Conservation (phyloP, 2,888 invertebrate species). For the Hartigia nigra region DNA sequence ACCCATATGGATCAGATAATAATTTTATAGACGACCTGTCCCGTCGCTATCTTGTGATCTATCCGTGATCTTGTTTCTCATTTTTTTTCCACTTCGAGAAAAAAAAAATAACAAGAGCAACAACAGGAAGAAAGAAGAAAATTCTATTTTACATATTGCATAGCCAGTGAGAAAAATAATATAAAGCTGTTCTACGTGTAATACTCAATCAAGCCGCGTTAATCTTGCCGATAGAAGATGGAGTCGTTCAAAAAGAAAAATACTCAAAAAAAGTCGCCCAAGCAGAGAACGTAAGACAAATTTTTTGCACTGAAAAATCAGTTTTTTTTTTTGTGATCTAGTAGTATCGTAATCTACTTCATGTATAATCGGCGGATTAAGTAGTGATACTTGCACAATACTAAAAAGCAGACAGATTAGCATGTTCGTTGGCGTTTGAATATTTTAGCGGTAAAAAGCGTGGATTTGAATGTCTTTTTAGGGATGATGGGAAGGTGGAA, state of each 20-base stretch:
- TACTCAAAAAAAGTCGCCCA: not conserved
- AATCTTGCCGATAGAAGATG: not conserved
- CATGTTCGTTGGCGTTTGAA: constrained; percentile 19
- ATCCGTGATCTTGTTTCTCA: constrained; percentile 34
- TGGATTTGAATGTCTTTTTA: constrained; percentile 32
- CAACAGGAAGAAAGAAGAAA: constrained; percentile 27
- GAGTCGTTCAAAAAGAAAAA: not conserved
- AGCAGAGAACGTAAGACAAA: not conserved
- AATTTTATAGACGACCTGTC: constrained; percentile 42
- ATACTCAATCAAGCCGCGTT: not conserved
- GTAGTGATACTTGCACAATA: constrained; percentile 29
- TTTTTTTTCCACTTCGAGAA: constrained; percentile 36
- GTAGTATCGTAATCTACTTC: not conserved
- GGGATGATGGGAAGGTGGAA: constrained; percentile 1
- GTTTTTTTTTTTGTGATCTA: not conserved
- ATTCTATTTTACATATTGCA: constrained; percentile 55
- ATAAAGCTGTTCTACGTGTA: constrained; percentile 10
- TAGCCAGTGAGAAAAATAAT: constrained; percentile 39
- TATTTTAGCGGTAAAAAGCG: constrained; percentile 32
- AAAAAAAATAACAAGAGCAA: constrained; percentile 27
- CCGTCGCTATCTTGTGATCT: constrained; percentile 41
- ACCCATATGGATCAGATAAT: constrained; percentile 35
- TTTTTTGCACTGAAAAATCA: not conserved
- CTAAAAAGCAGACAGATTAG: constrained; percentile 17
- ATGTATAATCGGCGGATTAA: not conserved